Conservation (phyloP, 2,797 vertebrate species). For the Sparidentex hasta region DNA sequence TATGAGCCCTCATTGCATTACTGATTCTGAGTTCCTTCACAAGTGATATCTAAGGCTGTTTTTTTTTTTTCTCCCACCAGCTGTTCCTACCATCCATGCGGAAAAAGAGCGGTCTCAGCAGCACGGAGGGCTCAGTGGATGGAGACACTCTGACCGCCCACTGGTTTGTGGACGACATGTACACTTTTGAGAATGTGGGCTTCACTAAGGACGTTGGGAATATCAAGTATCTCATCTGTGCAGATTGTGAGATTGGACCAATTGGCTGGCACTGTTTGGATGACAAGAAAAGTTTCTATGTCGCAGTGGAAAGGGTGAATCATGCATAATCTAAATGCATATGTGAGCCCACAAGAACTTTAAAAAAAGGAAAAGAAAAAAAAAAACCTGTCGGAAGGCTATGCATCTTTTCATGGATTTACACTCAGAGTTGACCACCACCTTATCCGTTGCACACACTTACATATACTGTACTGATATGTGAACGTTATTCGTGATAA, state of each 20-base stretch:
- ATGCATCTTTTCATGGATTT: slow-evolving; percentile 58
- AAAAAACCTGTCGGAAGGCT: slow-evolving; percentile 42
- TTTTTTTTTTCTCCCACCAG: slow-evolving; percentile 78
- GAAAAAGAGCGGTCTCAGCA: slow-evolving; percentile 88
- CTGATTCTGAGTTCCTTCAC: background rate
- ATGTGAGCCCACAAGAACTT: slow-evolving; percentile 53
- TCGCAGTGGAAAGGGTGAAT: slow-evolving; percentile 94
- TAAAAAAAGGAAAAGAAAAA: slow-evolving; percentile 6
- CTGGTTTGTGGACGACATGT: slow-evolving; percentile 98
- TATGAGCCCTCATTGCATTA: background rate
- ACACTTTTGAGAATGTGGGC: slow-evolving; percentile 96
- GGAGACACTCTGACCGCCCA: slow-evolving; percentile 92
- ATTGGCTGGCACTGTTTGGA: slow-evolving; percentile 98
- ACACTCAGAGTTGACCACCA: slow-evolving; percentile 14
- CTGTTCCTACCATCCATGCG: slow-evolving; percentile 94
- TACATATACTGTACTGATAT: slow-evolving; percentile 11
- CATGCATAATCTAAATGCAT: slow-evolving; percentile 85
- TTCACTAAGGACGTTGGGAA: slow-evolving; percentile 97
- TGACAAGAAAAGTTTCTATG: slow-evolving; percentile 95
- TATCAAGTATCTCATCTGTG: slow-evolving; percentile 97
- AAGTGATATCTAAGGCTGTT: background rate
- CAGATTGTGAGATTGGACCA: slow-evolving; percentile 98
- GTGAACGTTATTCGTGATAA: slow-evolving; percentile 35
- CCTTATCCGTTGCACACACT: slow-evolving; percentile 26
- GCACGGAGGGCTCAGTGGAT: slow-evolving; percentile 80